A percentile compares a stretch with the other conserved stretches of the same genome.
Conservation (phyloP, 1,140 invertebrate genomes). For the Trichonephila clavipes region DNA sequence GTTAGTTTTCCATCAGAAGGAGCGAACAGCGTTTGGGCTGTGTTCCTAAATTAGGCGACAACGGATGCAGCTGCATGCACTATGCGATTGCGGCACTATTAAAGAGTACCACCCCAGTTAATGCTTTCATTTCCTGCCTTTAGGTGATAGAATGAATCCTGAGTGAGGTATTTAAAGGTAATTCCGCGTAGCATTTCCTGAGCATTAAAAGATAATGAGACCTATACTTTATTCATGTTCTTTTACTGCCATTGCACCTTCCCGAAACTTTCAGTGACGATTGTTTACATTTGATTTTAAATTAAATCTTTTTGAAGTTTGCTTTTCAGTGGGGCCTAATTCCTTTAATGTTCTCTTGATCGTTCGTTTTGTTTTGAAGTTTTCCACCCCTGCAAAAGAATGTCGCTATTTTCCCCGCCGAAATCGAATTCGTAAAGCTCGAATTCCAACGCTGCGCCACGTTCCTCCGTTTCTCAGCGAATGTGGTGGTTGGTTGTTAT, state of each 20-base stretch:
- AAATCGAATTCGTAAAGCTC: constrained; percentile 4
- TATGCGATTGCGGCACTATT: constrained; percentile 28
- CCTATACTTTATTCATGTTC: constrained; percentile 48
- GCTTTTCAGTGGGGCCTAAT: background rate
- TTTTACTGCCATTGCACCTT: background rate
- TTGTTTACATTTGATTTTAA: constrained; percentile 24
- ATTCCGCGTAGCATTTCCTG: constrained; percentile 45
- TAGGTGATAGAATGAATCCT: constrained; percentile 49
- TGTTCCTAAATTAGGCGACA: constrained; percentile 58
- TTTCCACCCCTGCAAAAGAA: background rate
- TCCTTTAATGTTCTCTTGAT: background rate
- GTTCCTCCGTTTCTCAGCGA: background rate
- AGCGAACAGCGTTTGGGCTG: background rate
- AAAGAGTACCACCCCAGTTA: constrained; percentile 58
- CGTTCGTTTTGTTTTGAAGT: background rate
- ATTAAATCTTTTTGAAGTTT: background rate
- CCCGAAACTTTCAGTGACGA: background rate
- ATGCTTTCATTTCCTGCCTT: constrained; percentile 64
- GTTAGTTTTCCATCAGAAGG: constrained; percentile 57
- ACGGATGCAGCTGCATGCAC: constrained; percentile 28
- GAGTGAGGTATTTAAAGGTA: constrained; percentile 63
- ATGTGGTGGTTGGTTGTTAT: background rate
- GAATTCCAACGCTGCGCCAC: background rate
- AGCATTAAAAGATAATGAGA: constrained; percentile 54
- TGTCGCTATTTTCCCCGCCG: background rate